Base-by-base conservation (phyloP, 2,113 vertebrate species). In the Takifugu flavidus region DNA sequence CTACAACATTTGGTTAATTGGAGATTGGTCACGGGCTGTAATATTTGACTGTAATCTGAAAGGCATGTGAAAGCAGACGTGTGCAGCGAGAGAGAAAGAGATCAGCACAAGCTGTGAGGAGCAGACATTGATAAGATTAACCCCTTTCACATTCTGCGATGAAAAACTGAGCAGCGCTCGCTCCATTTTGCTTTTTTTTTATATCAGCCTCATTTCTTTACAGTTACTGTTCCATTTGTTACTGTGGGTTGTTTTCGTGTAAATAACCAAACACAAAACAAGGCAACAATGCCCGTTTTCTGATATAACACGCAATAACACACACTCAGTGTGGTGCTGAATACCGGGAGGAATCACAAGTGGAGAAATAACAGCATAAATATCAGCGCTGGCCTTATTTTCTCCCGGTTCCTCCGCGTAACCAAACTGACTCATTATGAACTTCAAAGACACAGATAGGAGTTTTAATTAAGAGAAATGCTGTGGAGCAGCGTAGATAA, bases 401-500 rank as follows among this genome's bases (percentile, higher is more conserved):
- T 78, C 63, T 67, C 70, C 60, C 52, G 27, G 70, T 70, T 83
- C 74, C 72, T 84, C 75, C 56, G 74, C 72, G 77, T 74, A 89
- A 89, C 86, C 88, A 89, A 91, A 89, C 84, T 79, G 86, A 87
- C 84, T 92, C 89, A 88, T 92, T 92, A 89, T 86, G 84, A 85
- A 91, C 91, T 92, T 91, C 91, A 92, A 92, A 92, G 90, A 86
- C 83, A 87, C 86, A 89, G 91, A 91, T 92, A 90, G 85, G 87
- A 90, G 85, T 91, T 92, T 92, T 91, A 92, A 92, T 92, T 92
- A 92, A 92, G 88, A 90, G 85, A 86, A 91, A 89, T 85, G 82
- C 82, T 79, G 81, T 77, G 50, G 74, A 84, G 79, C 79, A 56
- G 61, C 75, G 75, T 71, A 90, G 87, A 91, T 91, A 88, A 90